A percentile compares a stretch with the other conserved stretches of the same genome.
These are phyloP conservation scores for Heteromyza rotundicornis DNA, from an alignment of 2,888 invertebrate genomes.

Conservation along the genomic window DNA sequence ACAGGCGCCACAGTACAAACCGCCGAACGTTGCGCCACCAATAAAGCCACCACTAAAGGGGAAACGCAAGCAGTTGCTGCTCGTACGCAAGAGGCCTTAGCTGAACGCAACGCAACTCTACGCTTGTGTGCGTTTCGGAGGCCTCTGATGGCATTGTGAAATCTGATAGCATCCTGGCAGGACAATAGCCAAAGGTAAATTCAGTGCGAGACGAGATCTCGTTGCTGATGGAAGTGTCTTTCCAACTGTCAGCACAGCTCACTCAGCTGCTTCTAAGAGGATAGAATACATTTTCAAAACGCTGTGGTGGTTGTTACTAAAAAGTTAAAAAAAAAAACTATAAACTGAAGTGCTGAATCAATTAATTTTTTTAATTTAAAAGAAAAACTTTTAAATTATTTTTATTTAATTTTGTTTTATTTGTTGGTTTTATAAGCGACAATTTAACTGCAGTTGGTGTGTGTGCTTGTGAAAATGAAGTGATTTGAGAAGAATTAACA, in stretches of 20 bases:
- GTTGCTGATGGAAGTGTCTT: conserved; percentile 63
- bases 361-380: background rate
- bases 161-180: conserved; percentile 39
- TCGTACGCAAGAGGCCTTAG: conserved; percentile 37
- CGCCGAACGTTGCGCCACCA: background rate
- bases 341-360: background rate
- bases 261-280: too few relatives aligned
- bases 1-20: background rate
- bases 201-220: conserved; percentile 64
- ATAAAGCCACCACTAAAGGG: background rate
- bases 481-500: background rate
- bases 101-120: conserved; percentile 29
- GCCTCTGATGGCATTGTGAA: conserved; percentile 33
- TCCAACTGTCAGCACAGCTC: conserved; percentile 35
- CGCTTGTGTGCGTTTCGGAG: conserved; percentile 7
- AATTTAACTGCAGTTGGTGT: too few relatives aligned
- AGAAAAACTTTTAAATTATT: background rate
- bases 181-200: conserved; percentile 45
- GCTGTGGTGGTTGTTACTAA: background rate
- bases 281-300: background rate
- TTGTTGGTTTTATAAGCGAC: too few relatives aligned
- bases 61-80: too few relatives aligned
- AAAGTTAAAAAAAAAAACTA: background rate
- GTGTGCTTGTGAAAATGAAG: background rate
- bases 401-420: too few relatives aligned